Conservation (phyloP, 1,140 invertebrate species). For the Drosophila kohkoa region DNA sequence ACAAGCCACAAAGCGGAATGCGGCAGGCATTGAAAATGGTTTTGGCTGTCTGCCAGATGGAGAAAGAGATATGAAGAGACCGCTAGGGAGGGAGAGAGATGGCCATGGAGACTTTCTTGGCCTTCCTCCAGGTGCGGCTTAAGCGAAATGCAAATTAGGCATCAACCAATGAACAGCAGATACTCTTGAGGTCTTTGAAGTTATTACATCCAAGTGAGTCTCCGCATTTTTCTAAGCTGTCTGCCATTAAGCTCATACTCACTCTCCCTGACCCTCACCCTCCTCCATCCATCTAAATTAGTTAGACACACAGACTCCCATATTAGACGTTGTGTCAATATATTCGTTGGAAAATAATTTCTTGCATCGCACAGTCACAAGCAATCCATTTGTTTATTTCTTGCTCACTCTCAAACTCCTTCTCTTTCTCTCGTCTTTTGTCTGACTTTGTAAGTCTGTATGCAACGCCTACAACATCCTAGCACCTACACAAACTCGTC, state of each 20-base stretch:
- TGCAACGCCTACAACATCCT: conserved; percentile 6
- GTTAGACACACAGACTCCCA: conserved; percentile 15
- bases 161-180: conserved; percentile 34
- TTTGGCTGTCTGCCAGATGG: neutral
- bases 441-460: conserved; percentile 1
- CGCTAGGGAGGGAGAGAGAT: neutral
- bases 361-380: conserved; percentile 19
- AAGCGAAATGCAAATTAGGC: conserved; percentile 61
- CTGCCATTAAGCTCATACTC: conserved; percentile 35
- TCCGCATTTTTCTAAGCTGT: conserved; percentile 28
- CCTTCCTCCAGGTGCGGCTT: conserved; percentile 6
- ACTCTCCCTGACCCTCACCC: neutral
- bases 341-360: conserved; percentile 36
- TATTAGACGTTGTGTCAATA: conserved; percentile 6
- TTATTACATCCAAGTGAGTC: conserved; percentile 63
- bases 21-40: neutral
- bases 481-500: neutral
- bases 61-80: too few relatives aligned
- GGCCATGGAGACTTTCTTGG: neutral
- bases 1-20: neutral
- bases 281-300: conserved; percentile 21
- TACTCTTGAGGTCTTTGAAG: conserved; percentile 45
- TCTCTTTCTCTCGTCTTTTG: neutral
- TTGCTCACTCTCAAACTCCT: neutral
- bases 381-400: conserved; percentile 46